Base-by-base conservation (phyloP, 2,113 vertebrate genomes). In the Toxostoma redivivum region DNA sequence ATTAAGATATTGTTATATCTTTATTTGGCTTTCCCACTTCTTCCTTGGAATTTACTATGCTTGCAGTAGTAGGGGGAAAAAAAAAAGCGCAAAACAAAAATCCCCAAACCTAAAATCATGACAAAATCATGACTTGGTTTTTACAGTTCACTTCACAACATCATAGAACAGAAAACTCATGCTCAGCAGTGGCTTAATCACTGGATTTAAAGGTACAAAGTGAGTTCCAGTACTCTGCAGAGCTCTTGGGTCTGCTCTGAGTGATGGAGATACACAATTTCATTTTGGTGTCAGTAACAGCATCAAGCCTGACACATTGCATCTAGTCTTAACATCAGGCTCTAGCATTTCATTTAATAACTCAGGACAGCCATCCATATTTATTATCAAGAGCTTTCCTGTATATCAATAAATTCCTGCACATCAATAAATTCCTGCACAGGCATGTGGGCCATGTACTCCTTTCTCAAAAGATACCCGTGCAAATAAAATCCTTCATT, bases 361-460 rank as follows among this genome's bases (percentile, higher is more conserved):
- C 88, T 73, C 17, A 65, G 71, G 50, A 89, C 56, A 88, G 81
- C 28, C 20, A 72, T 57, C 25, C 10, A 3, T 38, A 86, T 70
- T 88, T 81, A 73, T 30, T 51, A 74, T 44, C 45, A 88, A 83
- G 51, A 78, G 61, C 73, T 28, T 89, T 78, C 42, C 40, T 3
- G 5, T n/a, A 44, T 15, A 58, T 35, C 44, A 74, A 4, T 57
- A 37, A 86, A 50, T 58, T 56, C 53, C 58, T 74, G 38, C 31
- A 44, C 18, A 58, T 35, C 44, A 74, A 4, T 57, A 37, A 86
- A 50, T 58, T 56, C 53, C 58, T 74, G 38, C 31, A 79, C 16
- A 47, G 12, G 20, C 2, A 0, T 0, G 0, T 54, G 24, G 40
- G 24, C 54, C 5, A n/a, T 5, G 8, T 12, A 70, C 5, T 70